Base-by-base conservation (phyloP, 1,140 invertebrate genomes). In the Eupeodes corollae region DNA sequence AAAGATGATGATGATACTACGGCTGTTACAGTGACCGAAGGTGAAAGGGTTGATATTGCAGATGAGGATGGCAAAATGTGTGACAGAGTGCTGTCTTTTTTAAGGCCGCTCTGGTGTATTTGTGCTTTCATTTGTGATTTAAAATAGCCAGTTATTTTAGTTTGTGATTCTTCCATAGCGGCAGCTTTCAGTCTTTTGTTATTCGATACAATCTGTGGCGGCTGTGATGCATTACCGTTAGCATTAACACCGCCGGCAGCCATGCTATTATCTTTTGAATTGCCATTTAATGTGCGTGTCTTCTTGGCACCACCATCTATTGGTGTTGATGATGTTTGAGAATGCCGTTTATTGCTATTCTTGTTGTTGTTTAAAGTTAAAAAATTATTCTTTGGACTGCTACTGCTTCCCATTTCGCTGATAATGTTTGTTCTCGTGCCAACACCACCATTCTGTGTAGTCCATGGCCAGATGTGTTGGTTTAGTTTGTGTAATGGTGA, bases 121-220 rank as follows among this genome's bases (percentile, higher is more conserved):
- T 53, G 52, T 32, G 81, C 75, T 64, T 87, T 87, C 65, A 83
- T 81, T 62, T 87, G 83, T 3, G 82, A 77, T 56, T 84, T 87
- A 56, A 86, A 88, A 61, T 84, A 88, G 56, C 86, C 83, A 2
- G 85, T 88, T 56, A 88, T 88, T 56, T 83, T 82, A 5, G 65
- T 68, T 52, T 68, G 65, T 10, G 64, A 65, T 53, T 67, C 64
- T 44, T 67, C 64, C 32, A 62, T 38, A 30, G 63, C 59, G 39
- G 58, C 59, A 16, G 58, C 58, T 56, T 67, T 67, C 63, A 67
- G 63, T 67, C 63, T 62, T 67, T 67, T 67, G 50, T 48, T 53
- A 18, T 35, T 35, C 12, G 14, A 35, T 35, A 46, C 53, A 16
- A 35, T 31, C 14, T 48, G 32, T 40, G 39, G 12, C 3, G 42